Evolutionary conservation across 2,113 vertebrate species (phyloP), one percentile per base, ranked within the genome.

Genomic region (Pterophyllum scalare): DNA sequence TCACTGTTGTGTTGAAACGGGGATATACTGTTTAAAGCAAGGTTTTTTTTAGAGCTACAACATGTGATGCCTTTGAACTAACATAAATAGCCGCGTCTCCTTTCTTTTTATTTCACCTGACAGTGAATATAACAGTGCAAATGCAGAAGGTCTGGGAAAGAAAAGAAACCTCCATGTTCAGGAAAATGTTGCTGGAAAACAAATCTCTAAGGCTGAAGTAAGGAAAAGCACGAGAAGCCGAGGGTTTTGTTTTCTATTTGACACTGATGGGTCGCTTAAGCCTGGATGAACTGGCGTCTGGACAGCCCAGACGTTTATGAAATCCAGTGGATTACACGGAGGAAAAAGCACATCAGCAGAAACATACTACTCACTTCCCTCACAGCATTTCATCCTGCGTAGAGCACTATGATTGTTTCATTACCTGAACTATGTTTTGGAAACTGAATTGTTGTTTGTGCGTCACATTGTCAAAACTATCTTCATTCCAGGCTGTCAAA

Each of bases 291-390:
- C 81, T 59, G 4, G 70, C 19, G 28, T 87, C 84, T 87, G 89
- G 89, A 86, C 87, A 57, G 86, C 80, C 77, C 88, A 89, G 88
- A 88, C 91, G 38, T 90, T 90, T 87, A 77, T 75, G 79, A 84
- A 89, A 89, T 89, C 85, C 83, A 5, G n/a, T 14, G 77, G 87
- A 88, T 93, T 89, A 89, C 77, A 54, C 38, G 28, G 35, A 46
- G 86, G 77, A 85, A 59, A 60, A 59, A 89, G 40, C 75, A 60
- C 76, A 85, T 75, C 74, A 78, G 75, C 79, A 43, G 59, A 67
- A 75, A 70, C 65, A 57, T 17, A 14, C 54, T 57, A 7, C 82
- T 85, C 79, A 57, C 75, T 72, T 17, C 28, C 28, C 56, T 17
- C 60, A 75, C 26, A 75, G 6, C 59, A 77, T 52, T 2, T 12